Conservation (phyloP, 2,888 invertebrate genomes). For the Callyntrura guangdongensis region DNA sequence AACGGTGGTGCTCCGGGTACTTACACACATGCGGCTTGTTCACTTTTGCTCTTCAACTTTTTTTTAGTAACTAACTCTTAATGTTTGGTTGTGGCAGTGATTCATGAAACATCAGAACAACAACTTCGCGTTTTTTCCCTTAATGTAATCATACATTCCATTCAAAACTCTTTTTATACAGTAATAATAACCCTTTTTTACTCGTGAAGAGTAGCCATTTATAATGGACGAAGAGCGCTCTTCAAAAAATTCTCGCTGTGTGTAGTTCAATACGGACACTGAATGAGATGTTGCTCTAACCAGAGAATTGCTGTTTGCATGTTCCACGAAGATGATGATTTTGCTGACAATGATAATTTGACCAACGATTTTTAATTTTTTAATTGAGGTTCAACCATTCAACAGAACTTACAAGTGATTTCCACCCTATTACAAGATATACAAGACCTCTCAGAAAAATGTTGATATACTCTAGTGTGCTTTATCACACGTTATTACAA, state of each 20-base stretch:
- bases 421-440: too few relatives aligned
- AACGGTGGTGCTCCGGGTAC: not conserved
- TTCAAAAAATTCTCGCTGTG: not conserved
- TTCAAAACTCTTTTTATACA: conserved; percentile 59
- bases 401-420: too few relatives aligned
- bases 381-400: too few relatives aligned
- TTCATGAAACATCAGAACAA: conserved; percentile 64
- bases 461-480: not conserved
- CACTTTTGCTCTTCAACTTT: conserved; percentile 43
- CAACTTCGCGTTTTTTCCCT: conserved; percentile 15
- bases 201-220: conserved; percentile 40
- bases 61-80: conserved; percentile 9
- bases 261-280: not conserved
- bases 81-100: conserved; percentile 74
- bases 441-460: not conserved
- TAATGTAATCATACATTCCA: conserved; percentile 70
- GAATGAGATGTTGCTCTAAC: conserved; percentile 49
- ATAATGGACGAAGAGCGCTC: conserved; percentile 18
- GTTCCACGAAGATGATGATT: conserved; percentile 32
- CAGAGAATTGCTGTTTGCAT: not conserved
- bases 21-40: conserved; percentile 2
- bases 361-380: too few relatives aligned
- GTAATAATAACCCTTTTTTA: conserved; percentile 44
- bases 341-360: not conserved
- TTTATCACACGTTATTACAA: not conserved